phyloP scores from a whole-genome alignment of 2,113 vertebrate genomes.

The Hippocampus comes region DNA sequence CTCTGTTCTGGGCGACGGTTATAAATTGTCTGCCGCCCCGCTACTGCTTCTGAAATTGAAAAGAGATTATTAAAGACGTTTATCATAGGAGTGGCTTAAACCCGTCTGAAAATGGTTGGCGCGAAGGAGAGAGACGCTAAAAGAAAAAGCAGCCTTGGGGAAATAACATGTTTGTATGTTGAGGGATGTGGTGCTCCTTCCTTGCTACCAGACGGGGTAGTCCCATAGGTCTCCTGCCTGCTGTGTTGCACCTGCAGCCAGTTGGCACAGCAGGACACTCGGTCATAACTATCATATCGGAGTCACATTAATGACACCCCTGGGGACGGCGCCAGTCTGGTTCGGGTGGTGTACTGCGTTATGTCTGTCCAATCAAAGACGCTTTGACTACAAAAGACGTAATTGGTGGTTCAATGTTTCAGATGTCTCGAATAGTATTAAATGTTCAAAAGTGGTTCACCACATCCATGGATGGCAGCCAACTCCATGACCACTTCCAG shows the following conservation, averaged over 20 bases:
- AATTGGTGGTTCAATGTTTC: constrained; percentile 10
- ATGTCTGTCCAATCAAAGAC: constrained; percentile 26
- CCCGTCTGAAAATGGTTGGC: constrained; percentile 41
- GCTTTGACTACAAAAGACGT: constrained; percentile 4
- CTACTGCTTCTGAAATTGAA: constrained; percentile 60
- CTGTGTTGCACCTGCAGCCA: constrained; percentile 35
- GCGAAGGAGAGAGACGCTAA: constrained; percentile 18
- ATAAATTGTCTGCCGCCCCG: constrained; percentile 68
- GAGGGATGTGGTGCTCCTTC: constrained; percentile 33
- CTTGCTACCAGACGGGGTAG: constrained; percentile 35
- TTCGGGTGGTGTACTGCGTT: constrained; percentile 31
- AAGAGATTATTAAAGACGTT: constrained; percentile 72
- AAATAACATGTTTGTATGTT: constrained; percentile 27
- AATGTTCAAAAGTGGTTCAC: background rate
- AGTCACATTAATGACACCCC: constrained; percentile 65
- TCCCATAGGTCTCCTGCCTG: constrained; percentile 41
- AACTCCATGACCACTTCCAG: background rate
- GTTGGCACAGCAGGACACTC: constrained; percentile 29
- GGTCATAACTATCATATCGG: constrained; percentile 43
- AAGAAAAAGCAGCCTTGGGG: constrained; percentile 1
- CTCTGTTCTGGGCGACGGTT: constrained; percentile 57
- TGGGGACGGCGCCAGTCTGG: constrained; percentile 47
- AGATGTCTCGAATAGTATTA: background rate
- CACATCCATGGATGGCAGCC: no score
- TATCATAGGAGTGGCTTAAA: constrained; percentile 51